Evolutionary conservation across 2,797 vertebrate genomes (phyloP).

Genomic region (Bovichtus variegatus): DNA sequence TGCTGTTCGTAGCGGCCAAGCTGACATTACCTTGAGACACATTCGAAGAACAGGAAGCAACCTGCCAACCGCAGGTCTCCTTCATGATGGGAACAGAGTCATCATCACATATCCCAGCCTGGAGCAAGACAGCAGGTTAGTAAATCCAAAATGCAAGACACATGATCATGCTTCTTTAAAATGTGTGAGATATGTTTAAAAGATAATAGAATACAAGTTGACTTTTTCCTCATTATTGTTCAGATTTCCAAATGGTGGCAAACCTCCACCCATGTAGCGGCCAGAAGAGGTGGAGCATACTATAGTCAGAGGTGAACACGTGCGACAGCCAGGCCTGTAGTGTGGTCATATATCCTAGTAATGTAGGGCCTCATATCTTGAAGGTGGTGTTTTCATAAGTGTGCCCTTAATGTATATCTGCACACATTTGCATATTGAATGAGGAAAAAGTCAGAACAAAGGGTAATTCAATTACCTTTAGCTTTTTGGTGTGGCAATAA

Average conservation of each 20-base stretch:
- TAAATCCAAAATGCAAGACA: not conserved
- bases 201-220: not conserved
- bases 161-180: not conserved
- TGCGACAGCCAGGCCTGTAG: not conserved
- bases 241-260: conserved; percentile 76
- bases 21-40: conserved; percentile 80
- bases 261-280: conserved; percentile 64
- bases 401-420: conserved; percentile 11
- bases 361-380: not conserved
- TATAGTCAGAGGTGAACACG: conserved; percentile 10
- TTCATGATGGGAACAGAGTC: conserved; percentile 65
- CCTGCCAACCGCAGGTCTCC: conserved; percentile 70
- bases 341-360: not conserved
- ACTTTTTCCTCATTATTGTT: conserved; percentile 21
- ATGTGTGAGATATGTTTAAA: conserved; percentile 14
- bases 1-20: conserved; percentile 71
- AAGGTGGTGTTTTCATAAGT: not conserved
- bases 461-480: not conserved
- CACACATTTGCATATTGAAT: not conserved
- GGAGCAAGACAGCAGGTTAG: conserved; percentile 80
- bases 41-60: conserved; percentile 73
- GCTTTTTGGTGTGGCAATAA: not conserved
- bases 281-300: conserved; percentile 5
- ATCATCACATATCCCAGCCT: conserved; percentile 61
- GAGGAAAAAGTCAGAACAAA: not conserved